Percentiles rank a stretch among this genome's conserved stretches.
Evolutionary conservation across 2,113 vertebrate species (phyloP).

Genomic region (Gyps fulvus): DNA sequence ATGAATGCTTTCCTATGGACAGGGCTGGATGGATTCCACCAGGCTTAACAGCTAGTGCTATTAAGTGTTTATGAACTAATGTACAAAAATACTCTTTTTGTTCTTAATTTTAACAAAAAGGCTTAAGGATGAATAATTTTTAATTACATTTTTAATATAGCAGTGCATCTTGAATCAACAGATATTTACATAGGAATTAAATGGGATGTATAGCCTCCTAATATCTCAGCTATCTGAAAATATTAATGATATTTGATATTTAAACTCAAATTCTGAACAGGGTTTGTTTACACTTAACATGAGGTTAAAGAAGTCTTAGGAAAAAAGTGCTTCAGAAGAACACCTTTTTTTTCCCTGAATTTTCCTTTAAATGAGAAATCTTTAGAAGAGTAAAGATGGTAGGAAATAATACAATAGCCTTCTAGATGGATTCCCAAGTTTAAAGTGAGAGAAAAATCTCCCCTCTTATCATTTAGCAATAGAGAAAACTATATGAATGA

Average conservation of each 20-base stretch:
- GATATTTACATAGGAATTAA: neutral
- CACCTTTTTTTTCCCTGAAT: rapidly evolving
- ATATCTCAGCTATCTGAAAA: neutral
- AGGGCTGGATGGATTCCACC: too few species aligned
- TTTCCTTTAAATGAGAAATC: neutral
- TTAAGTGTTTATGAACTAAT: neutral
- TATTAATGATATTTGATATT: neutral
- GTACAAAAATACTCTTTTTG: neutral
- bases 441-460: neutral
- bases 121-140: neutral
- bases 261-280: neutral
- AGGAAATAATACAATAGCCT: neutral
- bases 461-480: neutral
- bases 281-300: neutral
- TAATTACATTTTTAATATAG: neutral
- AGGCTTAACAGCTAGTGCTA: neutral
- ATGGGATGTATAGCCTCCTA: neutral
- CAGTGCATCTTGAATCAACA: neutral
- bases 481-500: neutral
- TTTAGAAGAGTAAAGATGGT: neutral
- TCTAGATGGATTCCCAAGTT: neutral
- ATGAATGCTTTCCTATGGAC: neutral
- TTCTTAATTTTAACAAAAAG: neutral
- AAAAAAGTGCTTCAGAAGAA: neutral
- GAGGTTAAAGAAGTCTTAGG: neutral